Evolutionary conservation across 1,140 invertebrate genomes (phyloP).

Genomic region (Drosophila parabipectinata): DNA sequence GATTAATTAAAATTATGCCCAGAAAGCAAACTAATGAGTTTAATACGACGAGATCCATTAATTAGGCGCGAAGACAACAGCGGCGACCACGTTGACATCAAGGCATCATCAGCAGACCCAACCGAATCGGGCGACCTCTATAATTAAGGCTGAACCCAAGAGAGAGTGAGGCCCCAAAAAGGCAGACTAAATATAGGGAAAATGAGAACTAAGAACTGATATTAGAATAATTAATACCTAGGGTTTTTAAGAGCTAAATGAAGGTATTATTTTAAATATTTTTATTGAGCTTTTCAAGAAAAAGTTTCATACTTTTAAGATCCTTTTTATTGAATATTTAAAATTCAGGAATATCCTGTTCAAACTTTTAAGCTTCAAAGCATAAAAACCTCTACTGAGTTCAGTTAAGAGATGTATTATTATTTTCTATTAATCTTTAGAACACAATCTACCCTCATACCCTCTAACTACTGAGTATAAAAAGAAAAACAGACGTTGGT

Average conservation of each 20-base stretch:
- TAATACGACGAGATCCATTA: constrained; percentile 75
- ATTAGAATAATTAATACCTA: not conserved
- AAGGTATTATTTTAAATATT: no score
- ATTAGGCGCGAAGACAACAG: constrained; percentile 52
- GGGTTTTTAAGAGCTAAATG: not conserved
- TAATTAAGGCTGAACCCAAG: constrained; percentile 74
- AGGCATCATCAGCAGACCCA: constrained; percentile 42
- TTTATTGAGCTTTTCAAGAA: no score
- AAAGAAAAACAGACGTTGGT: constrained; percentile 46
- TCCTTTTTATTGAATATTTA: no score
- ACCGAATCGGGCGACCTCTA: constrained; percentile 60
- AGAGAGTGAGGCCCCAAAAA: constrained; percentile 44
- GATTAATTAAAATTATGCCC: constrained; percentile 81
- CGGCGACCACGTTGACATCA: constrained; percentile 59
- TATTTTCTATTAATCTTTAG: not conserved
- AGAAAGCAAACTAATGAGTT: constrained; percentile 81
- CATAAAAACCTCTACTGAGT: not conserved
- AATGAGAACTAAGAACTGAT: not conserved
- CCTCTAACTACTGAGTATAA: not conserved
- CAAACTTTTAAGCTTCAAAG: no score
- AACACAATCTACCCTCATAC: constrained; percentile 4
- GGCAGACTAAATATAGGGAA: constrained; percentile 26
- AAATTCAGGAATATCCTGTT: no score
- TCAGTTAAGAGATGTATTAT: not conserved
- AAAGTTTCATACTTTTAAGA: not conserved